phyloP scores from a whole-genome alignment of 2,888 invertebrate species.

The Nezara viridula region DNA sequence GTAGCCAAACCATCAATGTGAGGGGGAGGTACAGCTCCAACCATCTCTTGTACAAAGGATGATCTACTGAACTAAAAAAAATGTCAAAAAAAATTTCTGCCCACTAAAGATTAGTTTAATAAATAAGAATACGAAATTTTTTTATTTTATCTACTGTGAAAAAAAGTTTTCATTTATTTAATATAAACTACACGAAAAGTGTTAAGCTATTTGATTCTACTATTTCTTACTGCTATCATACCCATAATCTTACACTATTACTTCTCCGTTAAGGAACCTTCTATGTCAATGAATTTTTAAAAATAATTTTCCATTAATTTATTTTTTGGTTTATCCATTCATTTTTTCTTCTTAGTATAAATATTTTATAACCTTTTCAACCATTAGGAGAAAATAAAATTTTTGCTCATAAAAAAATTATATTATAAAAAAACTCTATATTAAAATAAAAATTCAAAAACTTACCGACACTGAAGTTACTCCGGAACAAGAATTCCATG shows the following conservation, averaged over 20 bases:
- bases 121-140: not conserved
- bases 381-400: not conserved
- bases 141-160: not conserved
- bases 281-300: not conserved
- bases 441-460: constrained; percentile 16
- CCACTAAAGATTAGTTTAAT: not conserved
- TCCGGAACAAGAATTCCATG: constrained; percentile 67
- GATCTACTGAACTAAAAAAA: constrained; percentile 65
- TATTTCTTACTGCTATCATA: not conserved
- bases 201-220: too few species aligned
- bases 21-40: constrained; percentile 59
- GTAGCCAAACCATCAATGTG: constrained; percentile 59
- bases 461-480: constrained; percentile 67
- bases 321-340: not conserved
- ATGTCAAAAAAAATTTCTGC: constrained; percentile 49
- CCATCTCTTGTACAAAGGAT: constrained; percentile 66
- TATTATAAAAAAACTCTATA: not conserved
- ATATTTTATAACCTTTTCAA: not conserved
- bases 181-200: not conserved
- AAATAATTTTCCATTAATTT: not conserved
- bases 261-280: not conserved
- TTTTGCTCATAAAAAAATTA: not conserved
- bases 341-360: not conserved
- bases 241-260: not conserved
- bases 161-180: not conserved